Base-by-base conservation (phyloP, 1,140 invertebrate genomes). In the Geopemphigus sp. region DNA sequence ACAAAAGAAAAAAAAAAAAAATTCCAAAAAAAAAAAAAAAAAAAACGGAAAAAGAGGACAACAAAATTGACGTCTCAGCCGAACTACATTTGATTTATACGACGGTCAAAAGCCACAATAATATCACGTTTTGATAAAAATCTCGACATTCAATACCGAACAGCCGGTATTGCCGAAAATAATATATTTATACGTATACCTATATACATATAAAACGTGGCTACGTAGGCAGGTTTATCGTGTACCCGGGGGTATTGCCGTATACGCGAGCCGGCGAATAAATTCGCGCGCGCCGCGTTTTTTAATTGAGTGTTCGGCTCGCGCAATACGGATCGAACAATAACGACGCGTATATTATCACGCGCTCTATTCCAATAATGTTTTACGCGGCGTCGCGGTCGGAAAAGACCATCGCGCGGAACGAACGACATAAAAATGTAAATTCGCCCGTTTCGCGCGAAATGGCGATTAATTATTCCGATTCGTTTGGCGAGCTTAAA, bases 381-480 rank as follows among this genome's bases (percentile, higher is more conserved):
- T 17, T 26, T 3, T 17, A 29, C n/a, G 17, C 0, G 5, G 17
- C 5, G 5, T n/a, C 15, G 14, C 59, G 4, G 59, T 8, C 26
- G 26, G 26, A n/a, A 39, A 39, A 5, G 19, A 39, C 32, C 32
- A 39, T 39, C 32, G 11, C 32, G n/a, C 4, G 29, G 29, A 19
- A n/a, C 32, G n/a, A n/a, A 64, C 29, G n/a, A 64, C 39, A 39
- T 39, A 64, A 64, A 64, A 39, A 64, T 64, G 63, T 39, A 64
- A 64, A 64, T 64, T 64, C 32, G 63, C 39, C n/a, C 19, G 63
- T 64, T 39, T 45, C 32, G n/a, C 17, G 32, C 32, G 19, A 64
- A 39, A 64, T 39, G 29, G 63, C 63, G 39, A 64, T 64, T 64
- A 64, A 64, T 64, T 64, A 64, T 64, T 64, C 63, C 63, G n/a